These are phyloP conservation scores for Andrena praecox DNA, from an alignment of 2,888 invertebrate species.

Conservation along the genomic window DNA sequence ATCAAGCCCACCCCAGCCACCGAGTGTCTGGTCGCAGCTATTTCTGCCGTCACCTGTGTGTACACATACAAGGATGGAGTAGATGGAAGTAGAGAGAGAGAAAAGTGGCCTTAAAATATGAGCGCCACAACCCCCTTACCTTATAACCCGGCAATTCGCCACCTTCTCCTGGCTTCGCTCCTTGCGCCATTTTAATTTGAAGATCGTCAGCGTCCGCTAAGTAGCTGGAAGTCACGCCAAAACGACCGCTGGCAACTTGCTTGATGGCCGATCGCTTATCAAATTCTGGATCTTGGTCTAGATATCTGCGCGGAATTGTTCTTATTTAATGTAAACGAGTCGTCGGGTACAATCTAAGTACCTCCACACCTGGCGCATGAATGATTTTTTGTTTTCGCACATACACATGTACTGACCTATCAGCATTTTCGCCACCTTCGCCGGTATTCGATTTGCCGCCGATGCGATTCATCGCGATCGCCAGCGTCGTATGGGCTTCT, in stretches of 20 bases:
- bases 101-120: too few relatives aligned
- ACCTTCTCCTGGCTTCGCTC: conserved; percentile 99
- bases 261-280: conserved; percentile 98
- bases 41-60: conserved; percentile 94
- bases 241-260: conserved; percentile 99
- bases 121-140: conserved; percentile 80
- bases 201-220: conserved; percentile 98
- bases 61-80: too few relatives aligned
- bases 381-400: not conserved
- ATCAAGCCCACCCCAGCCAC: conserved; percentile 98
- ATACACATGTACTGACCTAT: conserved; percentile 84
- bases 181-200: conserved; percentile 99
- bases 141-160: conserved; percentile 97
- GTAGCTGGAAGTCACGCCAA: conserved; percentile 99
- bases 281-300: conserved; percentile 90
- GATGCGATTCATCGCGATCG: conserved; percentile 98
- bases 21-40: conserved; percentile 97
- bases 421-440: conserved; percentile 96
- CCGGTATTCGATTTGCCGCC: conserved; percentile 99
- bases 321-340: too few relatives aligned
- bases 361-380: not conserved
- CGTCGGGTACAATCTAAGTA: too few relatives aligned
- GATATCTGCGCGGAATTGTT: conserved; percentile 71
- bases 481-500: conserved; percentile 97
- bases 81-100: too few relatives aligned